phyloP scores from a whole-genome alignment of 2,797 vertebrate genomes.

The Enteromius argenteus region DNA sequence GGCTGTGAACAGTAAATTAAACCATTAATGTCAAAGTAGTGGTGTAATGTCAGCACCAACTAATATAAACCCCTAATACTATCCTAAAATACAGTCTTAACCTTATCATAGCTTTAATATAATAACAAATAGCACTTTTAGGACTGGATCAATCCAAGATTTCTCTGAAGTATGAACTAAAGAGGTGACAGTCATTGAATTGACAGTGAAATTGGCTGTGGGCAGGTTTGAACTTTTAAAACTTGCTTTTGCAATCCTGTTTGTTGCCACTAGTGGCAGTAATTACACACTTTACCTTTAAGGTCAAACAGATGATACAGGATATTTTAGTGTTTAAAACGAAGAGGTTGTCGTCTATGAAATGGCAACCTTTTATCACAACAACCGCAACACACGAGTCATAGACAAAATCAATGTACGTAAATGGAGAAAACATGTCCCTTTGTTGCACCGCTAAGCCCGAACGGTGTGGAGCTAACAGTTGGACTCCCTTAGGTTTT shows the following conservation, averaged over 20 bases:
- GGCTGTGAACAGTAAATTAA: neutral
- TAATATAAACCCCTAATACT: neutral
- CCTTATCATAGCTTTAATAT: neutral
- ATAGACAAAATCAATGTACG: conserved; percentile 77
- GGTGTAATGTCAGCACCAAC: neutral
- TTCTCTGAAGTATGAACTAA: neutral
- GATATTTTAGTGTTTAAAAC: conserved; percentile 47
- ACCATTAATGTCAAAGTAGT: neutral
- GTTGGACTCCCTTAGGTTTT: conserved; percentile 69
- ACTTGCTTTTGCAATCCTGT: neutral
- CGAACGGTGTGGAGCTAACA: conserved; percentile 74
- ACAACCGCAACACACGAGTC: conserved; percentile 76
- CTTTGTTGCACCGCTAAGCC: conserved; percentile 67
- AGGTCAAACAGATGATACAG: neutral
- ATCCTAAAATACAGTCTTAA: neutral
- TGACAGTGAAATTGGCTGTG: neutral
- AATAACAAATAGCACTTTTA: neutral
- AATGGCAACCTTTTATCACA: conserved; percentile 75
- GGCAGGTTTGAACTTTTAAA: neutral
- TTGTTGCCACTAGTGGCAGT: neutral
- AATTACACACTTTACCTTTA: neutral
- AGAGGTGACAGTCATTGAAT: neutral
- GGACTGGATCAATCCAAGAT: neutral
- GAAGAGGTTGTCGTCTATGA: conserved; percentile 70
- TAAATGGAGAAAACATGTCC: conserved; percentile 83